phyloP scores from a whole-genome alignment of 1,140 invertebrate genomes.

The Apis florea region DNA sequence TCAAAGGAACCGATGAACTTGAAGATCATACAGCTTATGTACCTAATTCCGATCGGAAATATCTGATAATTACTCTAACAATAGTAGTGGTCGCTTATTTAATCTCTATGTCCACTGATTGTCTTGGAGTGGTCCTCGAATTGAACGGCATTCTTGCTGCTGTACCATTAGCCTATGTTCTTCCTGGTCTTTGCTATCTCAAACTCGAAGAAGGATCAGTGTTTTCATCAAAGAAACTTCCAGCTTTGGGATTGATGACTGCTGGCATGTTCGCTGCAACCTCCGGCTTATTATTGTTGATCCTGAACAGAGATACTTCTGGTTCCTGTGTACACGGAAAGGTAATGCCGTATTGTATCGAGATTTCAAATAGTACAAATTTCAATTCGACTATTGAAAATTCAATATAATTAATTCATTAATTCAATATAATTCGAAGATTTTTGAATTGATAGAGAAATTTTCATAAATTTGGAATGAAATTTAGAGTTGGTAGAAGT shows the following conservation, averaged over 20 bases:
- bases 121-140: conserved; percentile 91
- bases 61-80: conserved; percentile 86
- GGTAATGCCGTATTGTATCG: conserved; percentile 83
- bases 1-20: conserved; percentile 80
- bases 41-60: conserved; percentile 77
- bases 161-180: conserved; percentile 91
- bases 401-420: no score
- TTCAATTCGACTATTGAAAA: background rate
- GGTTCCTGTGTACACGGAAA: conserved; percentile 84
- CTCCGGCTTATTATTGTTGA: conserved; percentile 82
- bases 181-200: conserved; percentile 91
- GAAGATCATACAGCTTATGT: conserved; percentile 81
- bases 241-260: conserved; percentile 85
- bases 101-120: conserved; percentile 92
- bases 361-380: conserved; percentile 9
- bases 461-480: background rate
- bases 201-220: conserved; percentile 87
- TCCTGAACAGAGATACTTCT: conserved; percentile 80
- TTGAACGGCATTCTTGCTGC: conserved; percentile 93
- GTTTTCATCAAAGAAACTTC: conserved; percentile 86
- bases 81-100: conserved; percentile 87
- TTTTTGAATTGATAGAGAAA: background rate
- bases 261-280: conserved; percentile 88
- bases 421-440: background rate
- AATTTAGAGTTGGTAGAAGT: no score